Evolutionary conservation across 2,797 vertebrate species (phyloP).

Genomic region (Gorsachius magnificus): DNA sequence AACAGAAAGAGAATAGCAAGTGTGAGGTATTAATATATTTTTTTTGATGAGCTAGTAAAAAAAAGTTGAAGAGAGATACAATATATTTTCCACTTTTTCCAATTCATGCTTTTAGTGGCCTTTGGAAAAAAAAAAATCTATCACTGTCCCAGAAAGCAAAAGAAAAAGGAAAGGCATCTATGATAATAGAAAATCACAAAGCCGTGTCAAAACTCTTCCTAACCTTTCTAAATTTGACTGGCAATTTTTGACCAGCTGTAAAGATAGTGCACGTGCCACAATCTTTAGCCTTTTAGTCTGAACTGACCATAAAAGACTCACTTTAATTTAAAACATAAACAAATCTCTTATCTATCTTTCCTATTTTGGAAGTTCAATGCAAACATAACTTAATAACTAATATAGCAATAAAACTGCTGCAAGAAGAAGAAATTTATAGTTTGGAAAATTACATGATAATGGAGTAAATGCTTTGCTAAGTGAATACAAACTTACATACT

Average conservation of each 20-base stretch:
- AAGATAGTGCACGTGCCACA: not conserved
- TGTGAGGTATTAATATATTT: not conserved
- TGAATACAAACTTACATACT: conserved; percentile 70
- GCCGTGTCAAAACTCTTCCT: not conserved
- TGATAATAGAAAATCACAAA: not conserved
- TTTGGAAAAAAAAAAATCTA: not conserved
- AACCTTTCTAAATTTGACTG: not conserved
- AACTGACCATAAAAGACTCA: conserved; percentile 18
- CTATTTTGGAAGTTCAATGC: conserved; percentile 60
- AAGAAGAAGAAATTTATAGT: conserved; percentile 71
- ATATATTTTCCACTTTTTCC: not conserved
- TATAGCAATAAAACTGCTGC: conserved; percentile 69
- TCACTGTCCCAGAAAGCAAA: not conserved
- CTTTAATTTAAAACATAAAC: conserved; percentile 62
- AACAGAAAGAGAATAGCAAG: not conserved
- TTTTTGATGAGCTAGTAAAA: not conserved
- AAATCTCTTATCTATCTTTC: conserved; percentile 67
- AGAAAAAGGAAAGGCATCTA: not conserved
- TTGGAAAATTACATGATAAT: conserved; percentile 73
- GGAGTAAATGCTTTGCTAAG: conserved; percentile 74
- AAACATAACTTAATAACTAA: conserved; percentile 71
- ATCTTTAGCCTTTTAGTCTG: conserved; percentile 13
- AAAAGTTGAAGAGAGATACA: not conserved
- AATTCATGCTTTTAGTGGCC: not conserved
- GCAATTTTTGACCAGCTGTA: not conserved